Evolutionary conservation across 2,113 vertebrate genomes (phyloP).

Genomic region (Helogale parvula): DNA sequence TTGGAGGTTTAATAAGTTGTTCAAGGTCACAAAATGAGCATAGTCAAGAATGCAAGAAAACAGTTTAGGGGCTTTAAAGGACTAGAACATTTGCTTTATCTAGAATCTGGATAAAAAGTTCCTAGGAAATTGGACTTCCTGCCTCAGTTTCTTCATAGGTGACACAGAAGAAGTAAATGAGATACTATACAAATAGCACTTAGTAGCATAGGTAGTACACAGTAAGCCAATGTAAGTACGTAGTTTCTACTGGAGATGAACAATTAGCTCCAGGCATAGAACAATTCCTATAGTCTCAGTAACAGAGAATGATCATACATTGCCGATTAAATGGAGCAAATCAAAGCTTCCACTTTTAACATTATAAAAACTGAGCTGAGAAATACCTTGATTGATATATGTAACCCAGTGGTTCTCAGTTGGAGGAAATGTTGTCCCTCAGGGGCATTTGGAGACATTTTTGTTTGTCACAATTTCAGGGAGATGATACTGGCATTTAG

Average conservation of each 20-base stretch:
- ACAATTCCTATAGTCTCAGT: constrained; percentile 34
- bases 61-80: background rate
- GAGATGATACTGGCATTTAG: background rate
- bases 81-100: constrained; percentile 35
- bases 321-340: constrained; percentile 52
- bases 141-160: constrained; percentile 16
- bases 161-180: constrained; percentile 36
- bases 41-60: constrained; percentile 1
- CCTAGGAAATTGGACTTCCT: constrained; percentile 24
- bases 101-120: constrained; percentile 6
- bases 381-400: constrained; percentile 29
- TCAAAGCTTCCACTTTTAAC: constrained; percentile 41
- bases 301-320: constrained; percentile 31
- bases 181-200: background rate
- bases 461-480: constrained; percentile 27
- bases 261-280: background rate
- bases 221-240: background rate
- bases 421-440: background rate
- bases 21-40: constrained; percentile 31
- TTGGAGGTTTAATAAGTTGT: background rate
- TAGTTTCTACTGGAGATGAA: constrained; percentile 7
- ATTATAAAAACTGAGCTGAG: constrained; percentile 39
- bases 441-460: constrained; percentile 35
- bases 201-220: constrained; percentile 15
- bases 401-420: background rate